Evolutionary conservation across 2,113 vertebrate species (phyloP), one percentile per base, ranked within the genome.

Genomic region (Sinocyclocheilus anshuiensis): DNA sequence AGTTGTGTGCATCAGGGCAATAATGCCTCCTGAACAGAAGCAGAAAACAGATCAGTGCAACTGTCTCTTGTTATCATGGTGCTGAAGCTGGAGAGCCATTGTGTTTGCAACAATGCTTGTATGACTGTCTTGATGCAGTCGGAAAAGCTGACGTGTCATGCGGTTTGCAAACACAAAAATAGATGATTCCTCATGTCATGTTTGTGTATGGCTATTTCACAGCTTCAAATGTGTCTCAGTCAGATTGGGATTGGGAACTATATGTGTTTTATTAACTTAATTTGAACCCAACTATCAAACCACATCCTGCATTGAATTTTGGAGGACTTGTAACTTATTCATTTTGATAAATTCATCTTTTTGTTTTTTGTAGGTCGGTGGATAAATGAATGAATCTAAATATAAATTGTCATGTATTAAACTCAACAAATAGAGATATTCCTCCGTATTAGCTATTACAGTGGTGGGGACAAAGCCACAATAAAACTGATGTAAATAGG

Each of bases 1-100:
- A 55, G 76, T 77, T 29, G 24, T 77, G 45, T 50, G 59, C 36
- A 81, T 81, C 36, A 65, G n/a, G 57, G 65, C 78, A 81, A 81
- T 65, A 81, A 63, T 81, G 78, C 57, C 36, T 63, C 8, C 59
- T 81, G 20, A 81, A 81, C 29, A 65, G 79, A 81, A 81, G 79
- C 79, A 81, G 57, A 24, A 65, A 65, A 45, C 59, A 81, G 39
- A 42, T 63, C 79, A 81, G 79, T 42, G 79, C n/a, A 81, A 13
- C 15, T 77, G 39, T 63, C n/a, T 81, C 15, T 65, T 81, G 36
- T 81, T 81, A 65, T 65, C 59, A 81, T 26, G 6, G 22, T n/a
- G 33, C 29, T 79, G 3, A 33, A 79, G 55, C 42, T 50, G 42
- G 77, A 79, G 10, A 59, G 12, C 22, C 8, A n/a, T 79, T 79